These are phyloP conservation scores for Hiodon tergisus DNA, from an alignment of 2,113 vertebrate genomes.

Conservation along the genomic window DNA sequence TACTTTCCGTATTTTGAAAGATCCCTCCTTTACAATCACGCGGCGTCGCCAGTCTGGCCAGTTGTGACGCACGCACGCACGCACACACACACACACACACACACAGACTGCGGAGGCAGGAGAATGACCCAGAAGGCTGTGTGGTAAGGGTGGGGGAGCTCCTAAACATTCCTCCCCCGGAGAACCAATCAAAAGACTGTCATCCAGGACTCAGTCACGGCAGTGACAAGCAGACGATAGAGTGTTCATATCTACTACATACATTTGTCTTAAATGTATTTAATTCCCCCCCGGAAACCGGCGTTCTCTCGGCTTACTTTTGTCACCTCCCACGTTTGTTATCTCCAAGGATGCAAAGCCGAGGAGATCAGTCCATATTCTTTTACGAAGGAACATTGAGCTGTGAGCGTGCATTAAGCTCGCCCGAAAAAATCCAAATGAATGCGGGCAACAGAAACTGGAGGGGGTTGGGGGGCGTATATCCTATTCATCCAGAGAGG, in stretches of 20 bases:
- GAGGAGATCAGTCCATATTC: slow-evolving; percentile 29
- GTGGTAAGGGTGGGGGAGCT: too few species aligned
- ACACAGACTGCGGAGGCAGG: neutral
- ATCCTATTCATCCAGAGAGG: slow-evolving; percentile 23
- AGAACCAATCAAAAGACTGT: neutral
- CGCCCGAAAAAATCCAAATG: slow-evolving; percentile 38
- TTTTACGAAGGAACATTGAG: slow-evolving; percentile 34
- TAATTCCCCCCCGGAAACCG: slow-evolving; percentile 13
- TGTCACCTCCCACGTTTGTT: slow-evolving; percentile 32
- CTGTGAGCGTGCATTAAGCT: slow-evolving; percentile 39
- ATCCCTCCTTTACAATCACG: neutral
- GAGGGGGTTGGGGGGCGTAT: slow-evolving; percentile 17
- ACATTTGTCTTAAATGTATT: slow-evolving; percentile 36
- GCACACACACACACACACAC: neutral
- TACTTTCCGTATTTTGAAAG: neutral
- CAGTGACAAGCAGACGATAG: neutral
- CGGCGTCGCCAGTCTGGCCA: neutral
- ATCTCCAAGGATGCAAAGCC: slow-evolving; percentile 25
- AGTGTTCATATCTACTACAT: slow-evolving; percentile 25
- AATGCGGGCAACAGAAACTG: neutral
- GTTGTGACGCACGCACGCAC: neutral
- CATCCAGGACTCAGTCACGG: neutral
- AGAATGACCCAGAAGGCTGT: neutral
- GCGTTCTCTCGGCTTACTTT: slow-evolving; percentile 22
- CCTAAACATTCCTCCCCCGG: neutral